Evolutionary conservation across 2,113 vertebrate species (phyloP).

Genomic region (Podarcis raffonei): DNA sequence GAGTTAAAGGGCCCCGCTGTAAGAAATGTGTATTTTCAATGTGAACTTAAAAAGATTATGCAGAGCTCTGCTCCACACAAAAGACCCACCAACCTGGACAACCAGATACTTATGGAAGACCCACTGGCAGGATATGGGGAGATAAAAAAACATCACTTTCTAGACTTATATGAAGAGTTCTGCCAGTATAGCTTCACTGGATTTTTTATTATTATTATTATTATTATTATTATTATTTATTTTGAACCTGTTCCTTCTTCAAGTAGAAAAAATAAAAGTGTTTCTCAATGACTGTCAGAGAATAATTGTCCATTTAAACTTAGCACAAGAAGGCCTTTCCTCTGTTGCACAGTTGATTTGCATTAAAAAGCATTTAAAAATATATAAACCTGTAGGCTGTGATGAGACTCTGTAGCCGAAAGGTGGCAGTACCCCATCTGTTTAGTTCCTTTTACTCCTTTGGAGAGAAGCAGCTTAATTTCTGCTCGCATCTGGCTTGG

Average conservation of each 20-base stretch:
- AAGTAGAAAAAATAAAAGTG: background rate
- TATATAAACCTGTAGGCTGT: background rate
- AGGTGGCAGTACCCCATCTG: slow-evolving; percentile 38
- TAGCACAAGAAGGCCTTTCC: too few species aligned
- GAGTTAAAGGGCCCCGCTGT: background rate
- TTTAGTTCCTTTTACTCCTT: background rate
- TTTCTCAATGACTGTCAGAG: background rate
- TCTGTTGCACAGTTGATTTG: background rate
- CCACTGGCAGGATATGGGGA: too few species aligned
- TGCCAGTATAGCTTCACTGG: background rate
- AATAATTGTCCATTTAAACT: background rate
- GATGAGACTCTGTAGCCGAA: background rate
- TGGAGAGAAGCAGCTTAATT: background rate
- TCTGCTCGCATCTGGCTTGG: background rate
- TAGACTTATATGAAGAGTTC: background rate
- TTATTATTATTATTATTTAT: too few species aligned
- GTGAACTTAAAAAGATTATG: background rate
- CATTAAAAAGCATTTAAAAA: background rate
- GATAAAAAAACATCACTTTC: too few species aligned
- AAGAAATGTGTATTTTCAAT: background rate
- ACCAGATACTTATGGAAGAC: too few species aligned
- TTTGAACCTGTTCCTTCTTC: background rate
- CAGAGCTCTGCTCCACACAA: too few species aligned
- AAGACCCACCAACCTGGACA: too few species aligned
- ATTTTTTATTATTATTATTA: too few species aligned